These are phyloP conservation scores for Temnothorax longispinosus DNA, from an alignment of 1,140 invertebrate genomes.

Conservation along the genomic window DNA sequence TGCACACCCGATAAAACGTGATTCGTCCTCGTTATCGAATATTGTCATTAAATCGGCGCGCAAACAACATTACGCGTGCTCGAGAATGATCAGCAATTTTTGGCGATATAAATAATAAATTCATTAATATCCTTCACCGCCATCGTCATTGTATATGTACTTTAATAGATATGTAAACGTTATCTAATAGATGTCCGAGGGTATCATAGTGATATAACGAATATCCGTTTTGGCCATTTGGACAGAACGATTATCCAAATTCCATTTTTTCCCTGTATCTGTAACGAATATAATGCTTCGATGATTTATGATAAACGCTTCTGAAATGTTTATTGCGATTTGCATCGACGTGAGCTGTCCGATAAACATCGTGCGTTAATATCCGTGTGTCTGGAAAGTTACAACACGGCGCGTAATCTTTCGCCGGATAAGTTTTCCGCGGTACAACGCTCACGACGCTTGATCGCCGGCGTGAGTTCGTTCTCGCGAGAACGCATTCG, in stretches of 20 bases:
- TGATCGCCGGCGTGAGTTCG: background rate
- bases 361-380: background rate
- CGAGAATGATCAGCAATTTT: background rate
- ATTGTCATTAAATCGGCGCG: background rate
- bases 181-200: background rate
- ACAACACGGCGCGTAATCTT: background rate
- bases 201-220: background rate
- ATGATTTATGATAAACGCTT: background rate
- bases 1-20: background rate
- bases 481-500: constrained; percentile 26
- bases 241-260: background rate
- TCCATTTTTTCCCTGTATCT: background rate
- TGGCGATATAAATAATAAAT: constrained; percentile 26
- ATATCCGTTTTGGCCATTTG: background rate
- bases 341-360: background rate
- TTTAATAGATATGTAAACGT: background rate
- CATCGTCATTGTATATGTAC: background rate
- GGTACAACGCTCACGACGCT: background rate
- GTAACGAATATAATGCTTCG: background rate
- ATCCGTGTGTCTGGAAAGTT: background rate
- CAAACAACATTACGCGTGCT: background rate
- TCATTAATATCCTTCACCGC: background rate
- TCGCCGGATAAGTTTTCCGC: background rate
- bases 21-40: background rate
- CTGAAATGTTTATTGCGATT: background rate